These are phyloP conservation scores for Rhynchophorus ferrugineus DNA, from an alignment of 1,140 invertebrate genomes.

Conservation along the genomic window DNA sequence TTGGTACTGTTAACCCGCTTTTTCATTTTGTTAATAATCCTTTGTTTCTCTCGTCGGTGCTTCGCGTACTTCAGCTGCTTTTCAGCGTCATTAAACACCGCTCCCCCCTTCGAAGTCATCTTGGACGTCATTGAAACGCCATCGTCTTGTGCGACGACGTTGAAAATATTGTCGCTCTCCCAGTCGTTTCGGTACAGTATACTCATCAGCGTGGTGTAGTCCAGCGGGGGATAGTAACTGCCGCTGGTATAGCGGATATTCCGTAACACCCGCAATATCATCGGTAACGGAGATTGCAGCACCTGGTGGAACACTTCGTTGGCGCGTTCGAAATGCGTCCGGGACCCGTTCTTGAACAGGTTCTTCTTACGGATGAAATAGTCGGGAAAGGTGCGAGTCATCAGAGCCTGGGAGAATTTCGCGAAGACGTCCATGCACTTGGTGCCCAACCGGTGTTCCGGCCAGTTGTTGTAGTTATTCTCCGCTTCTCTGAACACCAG, in stretches of 20 bases:
- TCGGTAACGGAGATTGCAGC: conserved; percentile 53
- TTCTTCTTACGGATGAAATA: conserved; percentile 68
- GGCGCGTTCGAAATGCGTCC: conserved; percentile 50
- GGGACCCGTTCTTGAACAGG: conserved; percentile 59
- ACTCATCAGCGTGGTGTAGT: conserved; percentile 53
- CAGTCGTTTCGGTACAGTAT: conserved; percentile 38
- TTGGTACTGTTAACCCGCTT: conserved; percentile 4
- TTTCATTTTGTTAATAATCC: conserved; percentile 3
- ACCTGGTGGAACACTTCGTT: conserved; percentile 60
- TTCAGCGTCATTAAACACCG: conserved; percentile 10
- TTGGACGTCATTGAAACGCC: background rate
- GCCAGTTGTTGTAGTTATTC: conserved; percentile 57
- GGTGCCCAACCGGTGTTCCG: conserved; percentile 59
- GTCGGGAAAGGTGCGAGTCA: conserved; percentile 53
- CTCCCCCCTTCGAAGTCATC: conserved; percentile 1
- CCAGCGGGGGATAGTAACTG: conserved; percentile 53
- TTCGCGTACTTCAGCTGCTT: conserved; percentile 8
- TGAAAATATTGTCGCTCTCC: conserved; percentile 11
- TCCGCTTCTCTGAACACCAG: conserved; percentile 71
- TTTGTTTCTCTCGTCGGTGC: conserved; percentile 1
- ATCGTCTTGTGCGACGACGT: background rate
- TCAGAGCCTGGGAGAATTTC: conserved; percentile 43
- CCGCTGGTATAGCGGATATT: conserved; percentile 51
- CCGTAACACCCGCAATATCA: conserved; percentile 55
- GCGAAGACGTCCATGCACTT: conserved; percentile 55